Evolutionary conservation across 2,888 invertebrate species (phyloP).

Genomic region (Diplolepis rosae): DNA sequence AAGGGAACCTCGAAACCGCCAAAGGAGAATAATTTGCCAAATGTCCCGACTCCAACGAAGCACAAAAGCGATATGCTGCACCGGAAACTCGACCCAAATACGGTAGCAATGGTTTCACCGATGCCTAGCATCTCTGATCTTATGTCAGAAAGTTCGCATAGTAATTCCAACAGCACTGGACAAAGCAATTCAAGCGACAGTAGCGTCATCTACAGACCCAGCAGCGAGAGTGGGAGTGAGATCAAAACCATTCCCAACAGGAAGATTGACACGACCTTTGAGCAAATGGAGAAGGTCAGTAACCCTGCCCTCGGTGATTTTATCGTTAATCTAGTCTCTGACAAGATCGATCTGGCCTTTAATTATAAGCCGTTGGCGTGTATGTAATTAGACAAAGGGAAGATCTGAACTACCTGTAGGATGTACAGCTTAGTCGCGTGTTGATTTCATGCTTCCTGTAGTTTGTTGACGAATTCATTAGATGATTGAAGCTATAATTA

Average conservation of each 20-base stretch:
- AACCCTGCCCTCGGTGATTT: not conserved
- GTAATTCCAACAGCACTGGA: slow-evolving; percentile 77
- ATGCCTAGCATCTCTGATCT: slow-evolving; percentile 80
- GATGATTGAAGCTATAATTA: not conserved
- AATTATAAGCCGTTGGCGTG: not conserved
- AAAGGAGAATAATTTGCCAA: slow-evolving; percentile 74
- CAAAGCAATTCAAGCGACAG: slow-evolving; percentile 84
- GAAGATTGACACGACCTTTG: slow-evolving; percentile 75
- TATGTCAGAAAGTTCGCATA: slow-evolving; percentile 82
- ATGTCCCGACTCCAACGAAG: slow-evolving; percentile 76
- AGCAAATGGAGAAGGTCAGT: slow-evolving; percentile 73
- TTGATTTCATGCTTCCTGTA: not conserved
- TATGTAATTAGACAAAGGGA: slow-evolving; percentile 16
- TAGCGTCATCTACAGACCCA: slow-evolving; percentile 84
- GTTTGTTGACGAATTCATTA: slow-evolving; percentile 5
- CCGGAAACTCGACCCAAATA: slow-evolving; percentile 68
- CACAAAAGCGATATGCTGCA: slow-evolving; percentile 62
- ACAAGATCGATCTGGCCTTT: slow-evolving; percentile 3
- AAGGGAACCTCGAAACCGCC: slow-evolving; percentile 90
- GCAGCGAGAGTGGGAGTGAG: slow-evolving; percentile 83
- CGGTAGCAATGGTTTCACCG: slow-evolving; percentile 81
- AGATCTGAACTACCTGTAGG: not conserved
- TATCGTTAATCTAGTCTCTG: not conserved
- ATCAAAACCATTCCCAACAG: slow-evolving; percentile 75
- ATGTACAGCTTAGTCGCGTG: slow-evolving; percentile 13